Evolutionary conservation across 2,797 vertebrate species (phyloP).

Genomic region (Meriones psammophilus): DNA sequence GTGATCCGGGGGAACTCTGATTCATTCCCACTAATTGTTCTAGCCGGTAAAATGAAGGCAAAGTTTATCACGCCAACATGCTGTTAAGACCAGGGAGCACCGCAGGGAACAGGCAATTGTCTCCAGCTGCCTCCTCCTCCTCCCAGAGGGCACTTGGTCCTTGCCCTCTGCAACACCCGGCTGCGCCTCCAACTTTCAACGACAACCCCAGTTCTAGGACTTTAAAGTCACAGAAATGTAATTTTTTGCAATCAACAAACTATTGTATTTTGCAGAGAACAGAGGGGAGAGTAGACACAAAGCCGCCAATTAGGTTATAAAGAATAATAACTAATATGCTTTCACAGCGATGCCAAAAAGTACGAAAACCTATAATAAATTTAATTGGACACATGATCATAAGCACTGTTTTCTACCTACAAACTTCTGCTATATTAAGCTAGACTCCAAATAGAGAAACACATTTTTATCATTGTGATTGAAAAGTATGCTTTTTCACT

Average conservation of each 20-base stretch:
- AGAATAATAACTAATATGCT: conserved; percentile 83
- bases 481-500: conserved; percentile 70
- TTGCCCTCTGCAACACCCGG: conserved; percentile 59
- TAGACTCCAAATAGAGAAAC: conserved; percentile 86
- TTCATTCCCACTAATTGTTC: conserved; percentile 69
- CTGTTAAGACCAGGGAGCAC: conserved; percentile 47
- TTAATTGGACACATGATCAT: conserved; percentile 84
- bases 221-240: conserved; percentile 83
- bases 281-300: conserved; percentile 57
- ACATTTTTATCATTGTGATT: conserved; percentile 74
- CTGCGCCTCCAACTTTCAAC: conserved; percentile 74
- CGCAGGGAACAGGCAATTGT: conserved; percentile 22
- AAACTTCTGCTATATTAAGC: conserved; percentile 85
- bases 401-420: conserved; percentile 83
- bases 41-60: conserved; percentile 68
- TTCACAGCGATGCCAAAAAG: conserved; percentile 84
- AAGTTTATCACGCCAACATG: conserved; percentile 70
- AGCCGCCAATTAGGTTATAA: conserved; percentile 81
- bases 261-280: conserved; percentile 79
- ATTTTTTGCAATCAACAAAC: conserved; percentile 82
- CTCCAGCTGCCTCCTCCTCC: conserved; percentile 69
- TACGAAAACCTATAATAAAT: conserved; percentile 86
- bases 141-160: conserved; percentile 66
- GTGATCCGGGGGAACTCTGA: conserved; percentile 75
- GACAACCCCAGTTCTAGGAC: conserved; percentile 78